These are phyloP conservation scores for Pilophorus perplexus DNA, from an alignment of 2,888 invertebrate genomes.

Conservation along the genomic window DNA sequence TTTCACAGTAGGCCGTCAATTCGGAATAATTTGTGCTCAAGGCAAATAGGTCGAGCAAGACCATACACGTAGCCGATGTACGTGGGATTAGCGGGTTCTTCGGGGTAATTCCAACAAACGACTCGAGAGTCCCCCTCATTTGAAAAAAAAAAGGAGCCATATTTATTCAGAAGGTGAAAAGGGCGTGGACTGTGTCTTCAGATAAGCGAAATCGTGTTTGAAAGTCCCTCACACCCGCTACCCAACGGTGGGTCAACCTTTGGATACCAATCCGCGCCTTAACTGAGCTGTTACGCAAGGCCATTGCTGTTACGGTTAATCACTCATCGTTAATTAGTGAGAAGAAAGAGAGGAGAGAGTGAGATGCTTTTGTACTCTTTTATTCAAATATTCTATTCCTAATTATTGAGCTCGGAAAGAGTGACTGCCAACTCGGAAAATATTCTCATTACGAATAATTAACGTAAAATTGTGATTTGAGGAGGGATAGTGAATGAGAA, in stretches of 20 bases:
- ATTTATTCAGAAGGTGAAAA: slow-evolving; percentile 24
- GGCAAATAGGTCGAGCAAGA: not conserved
- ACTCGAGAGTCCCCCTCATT: not conserved
- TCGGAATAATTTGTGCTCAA: not conserved
- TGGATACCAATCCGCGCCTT: not conserved
- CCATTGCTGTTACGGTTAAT: slow-evolving; percentile 12
- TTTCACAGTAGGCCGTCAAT: too few relatives aligned
- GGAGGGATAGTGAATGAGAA: too few relatives aligned
- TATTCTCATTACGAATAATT: too few relatives aligned
- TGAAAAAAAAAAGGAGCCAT: not conserved
- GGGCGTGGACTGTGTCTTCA: slow-evolving; percentile 25
- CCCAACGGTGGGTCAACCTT: not conserved
- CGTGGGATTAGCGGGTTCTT: slow-evolving; percentile 11
- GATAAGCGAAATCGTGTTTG: slow-evolving; percentile 25
- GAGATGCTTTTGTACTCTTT: too few relatives aligned
- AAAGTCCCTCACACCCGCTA: not conserved
- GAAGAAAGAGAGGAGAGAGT: too few relatives aligned
- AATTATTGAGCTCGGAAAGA: too few relatives aligned
- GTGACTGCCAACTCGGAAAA: too few relatives aligned
- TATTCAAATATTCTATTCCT: too few relatives aligned
- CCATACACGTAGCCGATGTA: not conserved
- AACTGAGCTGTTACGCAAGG: not conserved
- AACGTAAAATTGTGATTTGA: too few relatives aligned
- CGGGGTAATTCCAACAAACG: not conserved
- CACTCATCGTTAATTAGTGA: slow-evolving; percentile 24